Evolutionary conservation across 1,140 invertebrate species (phyloP).

Genomic region (Drosophila bifasciata): DNA sequence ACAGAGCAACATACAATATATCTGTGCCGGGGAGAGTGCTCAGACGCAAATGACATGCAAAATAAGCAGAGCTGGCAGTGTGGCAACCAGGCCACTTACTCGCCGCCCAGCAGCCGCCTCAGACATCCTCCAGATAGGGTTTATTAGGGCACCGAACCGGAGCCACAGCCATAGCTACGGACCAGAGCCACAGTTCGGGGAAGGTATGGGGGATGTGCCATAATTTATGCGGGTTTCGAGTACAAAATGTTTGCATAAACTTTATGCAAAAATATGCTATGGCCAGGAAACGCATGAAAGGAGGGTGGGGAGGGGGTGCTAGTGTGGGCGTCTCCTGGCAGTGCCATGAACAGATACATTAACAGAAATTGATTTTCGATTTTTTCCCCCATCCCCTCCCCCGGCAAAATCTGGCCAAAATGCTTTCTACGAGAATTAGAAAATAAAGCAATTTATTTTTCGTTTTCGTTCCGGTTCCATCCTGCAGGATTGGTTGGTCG

Average conservation of each 20-base stretch:
- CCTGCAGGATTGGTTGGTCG: slow-evolving; percentile 5
- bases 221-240: slow-evolving; percentile 62
- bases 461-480: slow-evolving; percentile 56
- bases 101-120: slow-evolving; percentile 17
- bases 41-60: slow-evolving; percentile 60
- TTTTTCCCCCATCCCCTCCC: slow-evolving; percentile 34
- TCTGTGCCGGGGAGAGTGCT: slow-evolving; percentile 31
- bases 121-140: slow-evolving; percentile 54
- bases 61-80: slow-evolving; percentile 38
- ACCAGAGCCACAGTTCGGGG: slow-evolving; percentile 31
- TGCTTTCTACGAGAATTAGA: slow-evolving; percentile 56
- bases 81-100: slow-evolving; percentile 39
- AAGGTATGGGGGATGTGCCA: slow-evolving; percentile 5
- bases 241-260: slow-evolving; percentile 62
- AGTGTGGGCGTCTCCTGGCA: slow-evolving; percentile 6
- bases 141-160: slow-evolving; percentile 48
- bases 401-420: slow-evolving; percentile 43
- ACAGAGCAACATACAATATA: neutral
- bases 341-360: slow-evolving; percentile 49
- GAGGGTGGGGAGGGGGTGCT: neutral
- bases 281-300: slow-evolving; percentile 42
- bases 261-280: slow-evolving; percentile 63
- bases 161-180: neutral
- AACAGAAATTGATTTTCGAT: slow-evolving; percentile 80
- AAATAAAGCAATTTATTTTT: slow-evolving; percentile 80